Conservation (phyloP, 2,113 vertebrate genomes). For the Microcebus murinus region DNA sequence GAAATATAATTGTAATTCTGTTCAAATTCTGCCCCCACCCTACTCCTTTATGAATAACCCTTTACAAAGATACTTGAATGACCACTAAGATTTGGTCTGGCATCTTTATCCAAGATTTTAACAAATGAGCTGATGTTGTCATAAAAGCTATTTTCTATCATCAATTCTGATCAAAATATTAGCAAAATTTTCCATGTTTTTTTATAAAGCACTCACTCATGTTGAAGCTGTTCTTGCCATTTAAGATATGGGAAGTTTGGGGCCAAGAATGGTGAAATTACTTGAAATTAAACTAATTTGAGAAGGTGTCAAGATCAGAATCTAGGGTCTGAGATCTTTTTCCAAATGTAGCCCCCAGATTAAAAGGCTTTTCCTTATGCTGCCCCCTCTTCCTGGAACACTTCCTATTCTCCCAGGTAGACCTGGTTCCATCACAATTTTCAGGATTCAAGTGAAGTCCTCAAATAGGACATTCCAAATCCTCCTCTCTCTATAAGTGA, state of each 20-base stretch:
- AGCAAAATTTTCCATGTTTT: background rate
- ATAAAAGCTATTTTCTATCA: background rate
- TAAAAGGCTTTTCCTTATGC: background rate
- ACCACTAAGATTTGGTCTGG: background rate
- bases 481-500: background rate
- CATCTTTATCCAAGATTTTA: background rate
- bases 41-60: background rate
- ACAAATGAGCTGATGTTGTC: background rate
- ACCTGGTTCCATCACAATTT: background rate
- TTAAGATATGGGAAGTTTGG: background rate
- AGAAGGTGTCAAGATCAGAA: background rate
- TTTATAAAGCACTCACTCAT: background rate
- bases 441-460: background rate
- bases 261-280: background rate
- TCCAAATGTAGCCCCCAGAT: background rate
- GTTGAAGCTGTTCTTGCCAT: background rate
- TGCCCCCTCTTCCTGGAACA: background rate
- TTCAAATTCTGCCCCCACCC: background rate
- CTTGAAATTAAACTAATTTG: background rate
- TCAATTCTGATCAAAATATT: slow-evolving; percentile 32
- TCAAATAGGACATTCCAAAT: background rate
- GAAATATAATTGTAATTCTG: background rate
- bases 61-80: background rate
- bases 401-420: background rate
- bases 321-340: background rate